Conservation (phyloP, 2,888 invertebrate species). For the Hoplodrina ambigua region DNA sequence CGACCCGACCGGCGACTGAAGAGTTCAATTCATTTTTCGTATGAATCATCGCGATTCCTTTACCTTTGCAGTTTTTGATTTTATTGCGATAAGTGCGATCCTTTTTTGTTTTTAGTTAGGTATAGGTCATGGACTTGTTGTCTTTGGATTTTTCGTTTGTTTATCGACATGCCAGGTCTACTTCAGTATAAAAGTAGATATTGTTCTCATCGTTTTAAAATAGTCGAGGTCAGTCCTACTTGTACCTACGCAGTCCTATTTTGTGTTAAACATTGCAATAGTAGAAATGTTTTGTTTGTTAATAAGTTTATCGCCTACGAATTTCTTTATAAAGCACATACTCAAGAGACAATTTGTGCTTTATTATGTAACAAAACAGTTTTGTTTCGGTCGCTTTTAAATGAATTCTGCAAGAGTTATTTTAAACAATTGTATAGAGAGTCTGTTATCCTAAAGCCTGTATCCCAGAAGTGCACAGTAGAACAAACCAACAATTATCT, state of each 20-base stretch:
- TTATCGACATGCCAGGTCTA: background rate
- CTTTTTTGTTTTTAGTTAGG: constrained; percentile 9
- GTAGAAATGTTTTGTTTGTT: constrained; percentile 10
- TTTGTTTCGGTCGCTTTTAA: background rate
- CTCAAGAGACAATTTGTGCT: constrained; percentile 7
- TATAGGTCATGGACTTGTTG: constrained; percentile 16
- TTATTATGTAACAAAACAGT: background rate
- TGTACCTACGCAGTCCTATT: constrained; percentile 37
- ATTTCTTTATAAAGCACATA: constrained; percentile 13
- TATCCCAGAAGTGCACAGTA: background rate
- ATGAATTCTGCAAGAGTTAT: background rate
- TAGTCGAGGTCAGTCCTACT: background rate
- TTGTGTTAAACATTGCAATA: constrained; percentile 25
- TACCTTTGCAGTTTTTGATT: constrained; percentile 42
- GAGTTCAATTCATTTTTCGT: constrained; percentile 55
- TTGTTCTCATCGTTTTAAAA: constrained; percentile 2
- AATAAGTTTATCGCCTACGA: constrained; percentile 45
- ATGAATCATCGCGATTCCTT: constrained; percentile 66
- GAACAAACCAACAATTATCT: background rate
- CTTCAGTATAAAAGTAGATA: constrained; percentile 4
- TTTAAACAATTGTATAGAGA: background rate
- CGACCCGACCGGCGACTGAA: constrained; percentile 61
- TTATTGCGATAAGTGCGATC: constrained; percentile 2
- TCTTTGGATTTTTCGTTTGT: background rate
- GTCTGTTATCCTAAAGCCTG: background rate